These are phyloP conservation scores for Heliothis subflexa DNA, from an alignment of 1,140 invertebrate species.

Conservation along the genomic window DNA sequence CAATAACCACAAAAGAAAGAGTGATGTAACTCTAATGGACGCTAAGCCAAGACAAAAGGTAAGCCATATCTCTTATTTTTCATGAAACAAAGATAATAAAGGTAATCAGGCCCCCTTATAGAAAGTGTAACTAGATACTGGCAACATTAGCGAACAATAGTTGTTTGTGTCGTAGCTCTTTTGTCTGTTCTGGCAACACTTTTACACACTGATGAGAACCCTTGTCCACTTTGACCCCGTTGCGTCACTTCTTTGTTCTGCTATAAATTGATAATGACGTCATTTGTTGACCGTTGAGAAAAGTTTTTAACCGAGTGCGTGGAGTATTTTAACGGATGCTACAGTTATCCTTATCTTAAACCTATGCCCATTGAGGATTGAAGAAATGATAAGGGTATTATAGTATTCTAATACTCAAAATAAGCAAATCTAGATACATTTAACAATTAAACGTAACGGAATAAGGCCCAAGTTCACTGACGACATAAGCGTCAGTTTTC, in stretches of 20 bases:
- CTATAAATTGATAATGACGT: neutral
- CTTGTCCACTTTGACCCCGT: slow-evolving; percentile 11
- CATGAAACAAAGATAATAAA: slow-evolving; percentile 26
- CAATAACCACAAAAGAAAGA: neutral
- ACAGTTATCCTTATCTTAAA: no score
- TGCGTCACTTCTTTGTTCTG: slow-evolving; percentile 8
- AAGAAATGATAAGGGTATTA: no score
- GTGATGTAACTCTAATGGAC: slow-evolving; percentile 17
- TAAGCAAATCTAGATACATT: no score
- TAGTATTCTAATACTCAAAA: no score
- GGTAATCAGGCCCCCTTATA: slow-evolving; percentile 28
- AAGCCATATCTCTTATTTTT: neutral
- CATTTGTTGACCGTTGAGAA: neutral
- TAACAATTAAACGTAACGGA: no score
- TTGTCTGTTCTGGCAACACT: slow-evolving; percentile 31
- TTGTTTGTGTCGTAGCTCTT: neutral
- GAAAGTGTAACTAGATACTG: slow-evolving; percentile 20
- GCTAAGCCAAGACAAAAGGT: neutral
- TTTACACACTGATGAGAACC: slow-evolving; percentile 17
- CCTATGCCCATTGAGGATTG: no score
- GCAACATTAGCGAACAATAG: slow-evolving; percentile 25
- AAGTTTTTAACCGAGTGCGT: no score
- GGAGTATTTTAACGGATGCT: no score
- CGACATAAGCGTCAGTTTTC: no score
- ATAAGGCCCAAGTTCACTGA: no score